Evolutionary conservation across 2,797 vertebrate genomes (phyloP).

Genomic region (Chelon auratus): DNA sequence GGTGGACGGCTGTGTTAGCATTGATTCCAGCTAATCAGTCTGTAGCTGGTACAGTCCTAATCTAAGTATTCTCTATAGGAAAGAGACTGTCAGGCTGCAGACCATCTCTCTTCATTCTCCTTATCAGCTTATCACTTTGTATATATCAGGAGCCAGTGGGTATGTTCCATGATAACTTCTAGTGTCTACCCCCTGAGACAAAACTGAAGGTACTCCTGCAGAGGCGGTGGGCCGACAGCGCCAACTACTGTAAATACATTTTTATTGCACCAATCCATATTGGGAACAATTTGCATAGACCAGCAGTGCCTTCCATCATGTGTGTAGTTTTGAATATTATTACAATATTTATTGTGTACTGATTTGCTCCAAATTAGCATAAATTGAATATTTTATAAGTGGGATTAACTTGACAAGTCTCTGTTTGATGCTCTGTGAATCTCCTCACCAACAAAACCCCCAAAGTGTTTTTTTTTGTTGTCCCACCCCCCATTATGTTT

Average conservation of each 20-base stretch:
- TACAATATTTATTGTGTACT: no score
- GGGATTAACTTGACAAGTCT: no score
- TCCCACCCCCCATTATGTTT: no score
- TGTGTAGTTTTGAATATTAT: neutral
- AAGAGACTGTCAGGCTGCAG: slow-evolving; percentile 53
- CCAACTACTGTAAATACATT: no score
- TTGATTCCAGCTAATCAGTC: slow-evolving; percentile 59
- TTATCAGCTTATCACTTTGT: slow-evolving; percentile 53
- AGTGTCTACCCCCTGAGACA: slow-evolving; percentile 20
- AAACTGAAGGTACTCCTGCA: neutral
- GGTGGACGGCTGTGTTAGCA: slow-evolving; percentile 54
- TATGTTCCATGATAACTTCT: neutral
- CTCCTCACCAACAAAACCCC: no score
- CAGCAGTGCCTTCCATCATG: neutral
- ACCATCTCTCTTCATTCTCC: slow-evolving; percentile 50
- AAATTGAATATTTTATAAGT: no score
- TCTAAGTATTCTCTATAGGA: slow-evolving; percentile 53
- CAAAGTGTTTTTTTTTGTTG: no score
- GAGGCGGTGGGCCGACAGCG: neutral
- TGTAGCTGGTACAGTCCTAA: slow-evolving; percentile 37
- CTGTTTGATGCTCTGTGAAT: no score
- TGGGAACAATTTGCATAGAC: neutral
- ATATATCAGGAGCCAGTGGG: slow-evolving; percentile 5
- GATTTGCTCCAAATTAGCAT: no score
- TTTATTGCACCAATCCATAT: no score